Conservation (phyloP, 1,140 invertebrate genomes). For the Drosophila willistoni region DNA sequence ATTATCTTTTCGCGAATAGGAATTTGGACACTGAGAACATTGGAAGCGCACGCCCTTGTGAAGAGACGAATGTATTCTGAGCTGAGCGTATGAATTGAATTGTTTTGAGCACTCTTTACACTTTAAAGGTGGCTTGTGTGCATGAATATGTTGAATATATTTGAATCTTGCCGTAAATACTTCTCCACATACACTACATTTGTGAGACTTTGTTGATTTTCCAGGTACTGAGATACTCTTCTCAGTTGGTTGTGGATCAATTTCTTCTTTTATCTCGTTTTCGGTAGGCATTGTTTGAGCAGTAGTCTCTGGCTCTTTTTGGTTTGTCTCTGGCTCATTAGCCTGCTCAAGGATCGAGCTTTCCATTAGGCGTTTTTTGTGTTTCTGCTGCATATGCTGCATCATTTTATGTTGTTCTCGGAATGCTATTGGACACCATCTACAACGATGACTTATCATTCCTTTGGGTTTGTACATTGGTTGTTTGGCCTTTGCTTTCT, state of each 20-base stretch:
- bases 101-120: background rate
- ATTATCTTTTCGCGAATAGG: conserved; percentile 13
- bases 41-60: conserved; percentile 2
- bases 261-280: background rate
- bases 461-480: background rate
- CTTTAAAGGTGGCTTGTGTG: background rate
- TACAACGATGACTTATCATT: background rate
- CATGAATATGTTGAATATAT: background rate
- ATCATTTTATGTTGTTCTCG: background rate
- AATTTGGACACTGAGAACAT: background rate
- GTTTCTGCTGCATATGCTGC: conserved; percentile 11
- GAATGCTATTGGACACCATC: conserved; percentile 14
- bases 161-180: background rate
- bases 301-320: too few relatives aligned
- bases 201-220: background rate
- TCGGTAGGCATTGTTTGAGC: too few relatives aligned
- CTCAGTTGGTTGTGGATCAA: background rate
- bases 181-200: background rate
- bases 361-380: background rate
- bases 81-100: background rate
- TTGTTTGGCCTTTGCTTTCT: background rate
- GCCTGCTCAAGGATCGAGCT: background rate
- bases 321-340: too few relatives aligned
- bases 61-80: background rate
- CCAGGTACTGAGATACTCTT: too few relatives aligned